Base-by-base conservation (phyloP, 2,888 invertebrate species). In the Scaptomyza parva region DNA sequence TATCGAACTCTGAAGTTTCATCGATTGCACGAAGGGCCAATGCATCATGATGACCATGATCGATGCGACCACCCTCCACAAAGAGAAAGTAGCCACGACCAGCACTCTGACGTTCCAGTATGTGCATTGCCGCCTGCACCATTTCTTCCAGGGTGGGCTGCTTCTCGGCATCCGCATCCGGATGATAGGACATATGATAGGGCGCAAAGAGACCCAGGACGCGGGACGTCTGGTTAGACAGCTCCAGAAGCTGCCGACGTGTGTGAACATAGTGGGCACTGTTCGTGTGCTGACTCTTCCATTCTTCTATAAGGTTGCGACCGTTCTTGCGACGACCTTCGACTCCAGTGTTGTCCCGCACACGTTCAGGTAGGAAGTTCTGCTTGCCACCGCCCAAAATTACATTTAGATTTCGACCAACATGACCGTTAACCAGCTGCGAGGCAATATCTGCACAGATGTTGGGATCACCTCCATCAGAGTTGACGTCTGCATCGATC, bases 1-100 rank as follows among this genome's bases (percentile, higher is more conserved):
- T 94, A 52, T 95, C 93, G 87, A 96, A 95, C 89, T 96, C 96
- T 0, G 96, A 93, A 0, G 96, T 96, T 89, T 98, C 98, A 76
- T 96, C 95, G 0, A 97, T 91, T 0, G 97, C 96, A 12, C 94
- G 92, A 45, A 93, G 93, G 0, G 95, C 95, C 61, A 92, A 91
- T 45, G 93, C 95, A 22, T 93, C 93, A 89, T 97, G 97, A 88
- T 96, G 96, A 0, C 95, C 96, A 72, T 95, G 94, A 90, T 96
- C 96, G 71, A 96, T 96, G 89, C 94, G 93, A 1, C 95, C 95
- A 61, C 96, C 94, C 92, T 95, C 95, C 2, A 96, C 95, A 78
- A 96, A 94, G 1, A 97, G 92, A 78, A 96, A 95, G 89, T 94
- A 97, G 57, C 97, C 96, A 0, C 95, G 94, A 0, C 88, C 90